Percentiles rank a stretch among this genome's conserved stretches.
phyloP scores from a whole-genome alignment of 2,888 invertebrate genomes.

The Chironomus tentans region DNA sequence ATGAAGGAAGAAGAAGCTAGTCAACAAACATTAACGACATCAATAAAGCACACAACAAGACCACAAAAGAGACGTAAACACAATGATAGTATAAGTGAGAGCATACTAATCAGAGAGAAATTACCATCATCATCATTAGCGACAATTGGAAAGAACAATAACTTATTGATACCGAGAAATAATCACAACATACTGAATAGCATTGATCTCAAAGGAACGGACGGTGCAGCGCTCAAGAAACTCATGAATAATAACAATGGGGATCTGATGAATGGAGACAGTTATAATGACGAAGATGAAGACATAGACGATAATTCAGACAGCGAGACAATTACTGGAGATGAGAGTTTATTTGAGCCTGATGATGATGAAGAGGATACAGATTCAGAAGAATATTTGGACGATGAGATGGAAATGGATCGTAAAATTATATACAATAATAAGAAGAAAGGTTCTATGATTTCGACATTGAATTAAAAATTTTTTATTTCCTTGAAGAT shows the following conservation, averaged over 20 bases:
- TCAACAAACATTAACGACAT: background rate
- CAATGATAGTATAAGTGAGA: constrained; percentile 26
- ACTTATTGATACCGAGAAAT: constrained; percentile 20
- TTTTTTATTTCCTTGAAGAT: background rate
- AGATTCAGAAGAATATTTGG: background rate
- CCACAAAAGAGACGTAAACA: constrained; percentile 28
- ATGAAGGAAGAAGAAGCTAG: background rate
- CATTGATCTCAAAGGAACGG: constrained; percentile 22
- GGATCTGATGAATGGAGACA: background rate
- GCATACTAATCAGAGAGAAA: constrained; percentile 35
- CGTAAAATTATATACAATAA: background rate
- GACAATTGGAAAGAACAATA: constrained; percentile 11
- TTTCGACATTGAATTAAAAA: background rate
- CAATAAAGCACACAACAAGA: constrained; percentile 8
- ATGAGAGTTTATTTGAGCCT: constrained; percentile 19
- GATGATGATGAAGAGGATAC: constrained; percentile 7
- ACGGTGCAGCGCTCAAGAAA: constrained; percentile 9
- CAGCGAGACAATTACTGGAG: constrained; percentile 23
- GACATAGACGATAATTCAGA: background rate
- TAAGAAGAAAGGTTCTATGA: background rate
- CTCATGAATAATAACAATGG: constrained; percentile 24
- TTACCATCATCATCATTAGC: constrained; percentile 30
- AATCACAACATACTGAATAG: constrained; percentile 15
- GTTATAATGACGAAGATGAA: background rate
- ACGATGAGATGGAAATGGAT: background rate